Evolutionary conservation across 2,797 vertebrate genomes (phyloP).

Genomic region (Channallabes apus): DNA sequence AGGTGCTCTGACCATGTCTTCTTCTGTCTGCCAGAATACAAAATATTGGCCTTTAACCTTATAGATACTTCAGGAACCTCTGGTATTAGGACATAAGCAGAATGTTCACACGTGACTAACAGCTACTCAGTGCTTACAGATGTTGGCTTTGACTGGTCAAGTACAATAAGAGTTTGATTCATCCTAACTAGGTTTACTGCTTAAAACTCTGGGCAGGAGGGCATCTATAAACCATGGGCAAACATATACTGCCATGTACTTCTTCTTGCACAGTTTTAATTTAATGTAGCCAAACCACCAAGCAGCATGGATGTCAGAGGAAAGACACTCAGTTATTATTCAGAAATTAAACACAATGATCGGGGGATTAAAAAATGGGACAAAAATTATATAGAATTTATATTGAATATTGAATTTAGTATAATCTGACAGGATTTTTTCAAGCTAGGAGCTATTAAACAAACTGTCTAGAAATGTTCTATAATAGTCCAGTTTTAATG

Average conservation of each 20-base stretch:
- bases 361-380: background rate
- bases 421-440: background rate
- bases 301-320: background rate
- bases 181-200: background rate
- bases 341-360: background rate
- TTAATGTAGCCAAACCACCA: background rate
- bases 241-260: background rate
- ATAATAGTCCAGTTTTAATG: background rate
- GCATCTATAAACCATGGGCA: background rate
- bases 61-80: background rate
- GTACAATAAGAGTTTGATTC: background rate
- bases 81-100: background rate
- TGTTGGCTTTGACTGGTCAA: background rate
- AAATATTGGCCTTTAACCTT: constrained; percentile 2
- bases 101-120: background rate
- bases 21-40: background rate
- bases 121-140: background rate
- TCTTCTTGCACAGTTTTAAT: background rate
- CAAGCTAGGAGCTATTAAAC: background rate
- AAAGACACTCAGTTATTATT: background rate
- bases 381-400: too few species aligned
- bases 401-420: too few species aligned
- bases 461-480: background rate
- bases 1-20: background rate
- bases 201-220: background rate